Percentiles rank a stretch among this genome's conserved stretches.
Conservation (phyloP, 2,797 vertebrate genomes). For the Paramormyrops hopkinsi region DNA sequence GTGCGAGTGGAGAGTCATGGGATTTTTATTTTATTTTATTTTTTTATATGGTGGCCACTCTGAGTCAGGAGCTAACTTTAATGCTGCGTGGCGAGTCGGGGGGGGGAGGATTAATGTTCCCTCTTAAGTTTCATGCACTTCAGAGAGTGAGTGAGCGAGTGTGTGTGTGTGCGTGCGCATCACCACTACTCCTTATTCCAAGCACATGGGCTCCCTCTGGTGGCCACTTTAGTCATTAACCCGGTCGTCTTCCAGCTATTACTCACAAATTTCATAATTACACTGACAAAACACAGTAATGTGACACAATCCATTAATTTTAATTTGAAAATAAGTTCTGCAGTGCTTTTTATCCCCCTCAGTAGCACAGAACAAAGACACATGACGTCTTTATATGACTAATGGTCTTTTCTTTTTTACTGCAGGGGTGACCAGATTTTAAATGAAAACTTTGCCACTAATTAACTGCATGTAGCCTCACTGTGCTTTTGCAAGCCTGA, state of each 20-base stretch:
- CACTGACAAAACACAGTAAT: neutral
- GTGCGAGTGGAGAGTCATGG: neutral
- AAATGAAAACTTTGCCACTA: neutral
- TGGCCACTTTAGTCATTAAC: neutral
- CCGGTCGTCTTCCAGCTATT: neutral
- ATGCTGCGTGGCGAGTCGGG: neutral
- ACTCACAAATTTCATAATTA: neutral
- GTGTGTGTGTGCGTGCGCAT: neutral
- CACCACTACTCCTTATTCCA: neutral
- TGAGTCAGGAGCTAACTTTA: conserved; percentile 2
- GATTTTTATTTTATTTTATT: neutral
- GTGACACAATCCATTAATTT: neutral
- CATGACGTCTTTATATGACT: neutral
- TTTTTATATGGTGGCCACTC: neutral
- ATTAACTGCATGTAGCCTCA: neutral
- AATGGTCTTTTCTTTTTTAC: neutral
- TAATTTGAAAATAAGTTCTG: neutral
- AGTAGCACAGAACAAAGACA: neutral
- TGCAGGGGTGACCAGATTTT: neutral
- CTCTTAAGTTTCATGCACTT: neutral
- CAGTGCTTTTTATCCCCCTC: neutral
- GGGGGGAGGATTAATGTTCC: neutral
- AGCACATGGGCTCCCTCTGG: neutral
- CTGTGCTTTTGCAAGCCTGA: neutral
- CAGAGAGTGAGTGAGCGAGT: neutral